Base-by-base conservation (phyloP, 2,113 vertebrate genomes). In the Ciconia stormi region DNA sequence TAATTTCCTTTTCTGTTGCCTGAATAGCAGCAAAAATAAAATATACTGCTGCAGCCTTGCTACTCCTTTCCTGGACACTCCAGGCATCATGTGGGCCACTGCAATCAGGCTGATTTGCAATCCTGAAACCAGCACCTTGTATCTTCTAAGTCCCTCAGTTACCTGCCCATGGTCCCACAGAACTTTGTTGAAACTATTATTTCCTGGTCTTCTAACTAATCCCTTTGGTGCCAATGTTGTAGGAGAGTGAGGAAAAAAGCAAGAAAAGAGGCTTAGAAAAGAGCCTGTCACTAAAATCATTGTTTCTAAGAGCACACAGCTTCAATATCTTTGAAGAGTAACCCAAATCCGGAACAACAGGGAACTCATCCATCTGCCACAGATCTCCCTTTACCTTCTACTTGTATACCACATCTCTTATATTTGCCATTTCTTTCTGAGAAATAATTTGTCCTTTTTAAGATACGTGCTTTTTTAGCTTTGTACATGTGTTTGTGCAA, bases 401-500 rank as follows among this genome's bases (percentile, higher is more conserved):
- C 13, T 86, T 44, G 8, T 63, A 9, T 44, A 55, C 6, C 2
- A 2, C 4, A 17, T 50, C 20, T 84, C 61, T 50, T 77, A 29
- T 29, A 59, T 70, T 32, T 73, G 27, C 30, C 9, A 0, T 23
- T 61, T 66, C 25, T n/a, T 84, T 38, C 47, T 29, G 27, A 83
- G 11, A 77, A 82, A 61, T 5, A 91, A 29, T 40, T 63, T 59
- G 32, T 58, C 16, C 17, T 82, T 71, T 87, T 49, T 26, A 82
- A 67, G n/a, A 38, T 13, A n/a, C 0, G 0, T 73, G 11, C 0
- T 26, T 66, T 72, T 61, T 73, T n/a, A 22, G 17, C 32, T 84
- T 83, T 89, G 17, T 29, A 22, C 7, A 5, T 34, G 38, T 62
- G 23, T 84, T 81, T 58, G 8, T 7, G 29, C 47, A 79, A 93